Conservation (phyloP, 2,113 vertebrate genomes). For the Thunnus thynnus region DNA sequence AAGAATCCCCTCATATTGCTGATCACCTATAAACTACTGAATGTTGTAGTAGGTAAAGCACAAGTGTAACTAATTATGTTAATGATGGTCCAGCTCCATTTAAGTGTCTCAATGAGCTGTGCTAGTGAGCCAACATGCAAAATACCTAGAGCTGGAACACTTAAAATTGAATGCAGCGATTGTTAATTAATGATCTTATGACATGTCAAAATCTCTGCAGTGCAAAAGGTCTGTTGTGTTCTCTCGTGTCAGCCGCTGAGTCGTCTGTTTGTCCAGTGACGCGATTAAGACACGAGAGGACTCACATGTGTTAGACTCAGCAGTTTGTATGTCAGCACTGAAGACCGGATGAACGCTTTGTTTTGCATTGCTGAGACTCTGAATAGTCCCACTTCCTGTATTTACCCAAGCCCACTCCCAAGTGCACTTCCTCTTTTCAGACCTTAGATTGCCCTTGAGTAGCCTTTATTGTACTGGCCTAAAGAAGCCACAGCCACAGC, state of each 20-base stretch:
- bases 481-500: slow-evolving; percentile 3
- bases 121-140: not conserved
- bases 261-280: not conserved
- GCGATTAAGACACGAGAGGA: not conserved
- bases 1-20: not conserved
- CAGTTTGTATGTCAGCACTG: slow-evolving; percentile 36
- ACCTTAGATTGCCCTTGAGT: slow-evolving; percentile 23
- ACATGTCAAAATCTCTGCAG: not conserved
- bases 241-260: not conserved
- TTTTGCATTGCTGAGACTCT: slow-evolving; percentile 49
- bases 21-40: not conserved
- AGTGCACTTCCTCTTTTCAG: slow-evolving; percentile 70
- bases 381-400: slow-evolving; percentile 68
- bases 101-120: slow-evolving; percentile 2
- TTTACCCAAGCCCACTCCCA: slow-evolving; percentile 57
- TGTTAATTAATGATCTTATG: not conserved
- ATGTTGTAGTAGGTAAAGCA: not conserved
- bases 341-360: slow-evolving; percentile 58
- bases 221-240: not conserved
- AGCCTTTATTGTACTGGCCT: not conserved
- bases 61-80: not conserved
- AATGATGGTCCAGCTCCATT: not conserved
- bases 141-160: not conserved
- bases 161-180: not conserved
- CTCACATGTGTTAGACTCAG: slow-evolving; percentile 5